phyloP scores from a whole-genome alignment of 2,797 vertebrate genomes.

The Malacoraja senta region DNA sequence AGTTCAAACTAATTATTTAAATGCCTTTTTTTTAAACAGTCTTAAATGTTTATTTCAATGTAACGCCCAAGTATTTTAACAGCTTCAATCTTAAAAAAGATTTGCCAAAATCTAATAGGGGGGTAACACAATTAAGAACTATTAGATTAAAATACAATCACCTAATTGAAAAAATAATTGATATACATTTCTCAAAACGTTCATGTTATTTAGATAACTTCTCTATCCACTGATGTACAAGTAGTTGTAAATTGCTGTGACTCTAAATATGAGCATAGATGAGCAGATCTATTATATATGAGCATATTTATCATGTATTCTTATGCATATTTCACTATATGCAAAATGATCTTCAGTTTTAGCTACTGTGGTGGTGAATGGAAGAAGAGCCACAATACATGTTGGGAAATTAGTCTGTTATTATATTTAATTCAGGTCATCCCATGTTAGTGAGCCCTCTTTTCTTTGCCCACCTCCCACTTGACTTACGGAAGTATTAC shows the following conservation, averaged over 20 bases:
- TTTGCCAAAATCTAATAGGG: not conserved
- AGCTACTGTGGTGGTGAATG: not conserved
- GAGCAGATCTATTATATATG: not conserved
- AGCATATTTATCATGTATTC: not conserved
- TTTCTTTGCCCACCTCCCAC: not conserved
- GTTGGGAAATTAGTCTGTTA: not conserved
- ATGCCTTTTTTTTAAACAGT: not conserved
- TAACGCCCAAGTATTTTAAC: not conserved
- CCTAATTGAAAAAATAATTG: not conserved
- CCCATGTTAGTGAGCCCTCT: constrained; percentile 10
- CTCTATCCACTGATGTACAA: not conserved
- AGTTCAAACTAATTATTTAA: not conserved
- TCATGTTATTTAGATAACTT: not conserved
- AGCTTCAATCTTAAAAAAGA: not conserved
- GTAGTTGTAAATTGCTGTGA: not conserved
- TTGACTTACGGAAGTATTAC: not conserved
- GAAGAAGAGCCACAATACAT: not conserved
- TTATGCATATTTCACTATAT: not conserved
- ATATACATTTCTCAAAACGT: not conserved
- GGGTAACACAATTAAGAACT: not conserved
- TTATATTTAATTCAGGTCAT: not conserved
- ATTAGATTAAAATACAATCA: not conserved
- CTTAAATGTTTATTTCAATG: not conserved
- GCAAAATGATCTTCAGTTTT: not conserved
- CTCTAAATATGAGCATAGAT: not conserved